These are phyloP conservation scores for Chelonoidis abingdonii DNA, from an alignment of 2,113 vertebrate genomes.

Conservation along the genomic window DNA sequence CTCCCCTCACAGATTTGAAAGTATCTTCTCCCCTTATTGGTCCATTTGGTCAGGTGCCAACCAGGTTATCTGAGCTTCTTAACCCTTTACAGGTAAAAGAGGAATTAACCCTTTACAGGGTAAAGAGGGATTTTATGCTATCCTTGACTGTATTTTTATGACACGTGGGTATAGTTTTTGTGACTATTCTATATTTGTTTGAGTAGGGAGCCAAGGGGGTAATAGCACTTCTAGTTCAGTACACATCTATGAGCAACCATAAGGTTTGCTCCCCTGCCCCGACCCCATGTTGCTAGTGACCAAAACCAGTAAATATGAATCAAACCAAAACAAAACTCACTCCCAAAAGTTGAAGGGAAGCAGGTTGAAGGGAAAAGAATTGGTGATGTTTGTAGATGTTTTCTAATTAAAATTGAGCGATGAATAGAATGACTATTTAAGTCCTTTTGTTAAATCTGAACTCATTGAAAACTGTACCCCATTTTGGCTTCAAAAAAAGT, in stretches of 20 bases:
- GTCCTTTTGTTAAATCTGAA: background rate
- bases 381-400: background rate
- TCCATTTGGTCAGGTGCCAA: too few species aligned
- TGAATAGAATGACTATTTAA: background rate
- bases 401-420: background rate
- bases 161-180: background rate
- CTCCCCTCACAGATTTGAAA: too few species aligned
- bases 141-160: too few species aligned
- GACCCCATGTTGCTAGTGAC: background rate
- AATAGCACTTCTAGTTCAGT: background rate
- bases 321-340: background rate
- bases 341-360: background rate
- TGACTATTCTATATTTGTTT: background rate
- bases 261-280: background rate
- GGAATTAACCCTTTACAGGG: too few species aligned
- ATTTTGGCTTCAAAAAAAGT: background rate
- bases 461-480: background rate
- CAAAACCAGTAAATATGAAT: rapidly evolving
- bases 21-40: too few species aligned
- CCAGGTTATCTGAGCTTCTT: too few species aligned
- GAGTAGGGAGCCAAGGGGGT: background rate
- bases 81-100: too few species aligned
- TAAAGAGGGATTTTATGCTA: too few species aligned
- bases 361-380: background rate
- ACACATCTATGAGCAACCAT: rapidly evolving